These are phyloP conservation scores for Monoplex corrugatus DNA, from an alignment of 2,888 invertebrate genomes.

Conservation along the genomic window DNA sequence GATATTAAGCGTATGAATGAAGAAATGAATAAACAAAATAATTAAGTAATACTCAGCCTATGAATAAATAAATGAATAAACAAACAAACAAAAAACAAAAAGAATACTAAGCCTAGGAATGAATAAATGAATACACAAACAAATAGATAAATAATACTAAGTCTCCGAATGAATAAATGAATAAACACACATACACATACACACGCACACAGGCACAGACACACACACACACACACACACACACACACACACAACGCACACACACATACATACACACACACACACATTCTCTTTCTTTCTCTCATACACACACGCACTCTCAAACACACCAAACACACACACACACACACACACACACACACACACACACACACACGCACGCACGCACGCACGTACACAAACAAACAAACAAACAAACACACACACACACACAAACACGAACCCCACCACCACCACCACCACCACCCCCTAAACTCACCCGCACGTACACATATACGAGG, in stretches of 20 bases:
- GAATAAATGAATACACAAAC: neutral
- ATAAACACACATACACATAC: neutral
- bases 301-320: neutral
- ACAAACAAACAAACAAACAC: too few relatives aligned
- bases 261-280: neutral
- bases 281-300: neutral
- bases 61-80: neutral
- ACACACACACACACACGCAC: too few relatives aligned
- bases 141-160: neutral
- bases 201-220: neutral
- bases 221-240: neutral
- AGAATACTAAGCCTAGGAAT: too few relatives aligned
- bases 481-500: too few relatives aligned
- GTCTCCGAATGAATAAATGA: neutral
- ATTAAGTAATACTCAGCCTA: too few relatives aligned
- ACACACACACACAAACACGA: too few relatives aligned
- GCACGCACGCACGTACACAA: too few relatives aligned
- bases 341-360: neutral
- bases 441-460: too few relatives aligned
- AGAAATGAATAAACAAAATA: too few relatives aligned
- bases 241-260: neutral
- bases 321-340: constrained; percentile 3
- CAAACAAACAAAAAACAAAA: neutral
- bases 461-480: too few relatives aligned
- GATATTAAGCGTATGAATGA: too few relatives aligned